phyloP scores from a whole-genome alignment of 2,888 invertebrate genomes.

The Nomada fabriciana region DNA sequence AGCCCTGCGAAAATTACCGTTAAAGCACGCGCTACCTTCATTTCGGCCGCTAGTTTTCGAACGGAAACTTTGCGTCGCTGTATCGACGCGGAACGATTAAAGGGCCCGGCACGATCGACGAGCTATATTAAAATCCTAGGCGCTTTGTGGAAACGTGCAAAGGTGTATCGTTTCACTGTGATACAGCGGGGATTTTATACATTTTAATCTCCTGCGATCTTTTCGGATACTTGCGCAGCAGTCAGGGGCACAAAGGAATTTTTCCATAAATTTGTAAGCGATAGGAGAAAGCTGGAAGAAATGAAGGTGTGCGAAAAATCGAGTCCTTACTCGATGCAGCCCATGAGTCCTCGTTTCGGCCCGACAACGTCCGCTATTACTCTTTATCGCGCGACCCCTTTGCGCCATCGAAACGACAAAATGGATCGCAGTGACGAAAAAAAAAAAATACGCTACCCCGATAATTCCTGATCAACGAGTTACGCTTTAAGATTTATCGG shows the following conservation, averaged over 20 bases:
- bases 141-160: slow-evolving; percentile 3
- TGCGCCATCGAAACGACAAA: background rate
- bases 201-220: background rate
- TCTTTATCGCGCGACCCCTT: slow-evolving; percentile 26
- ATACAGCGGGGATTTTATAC: background rate
- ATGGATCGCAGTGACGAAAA: background rate
- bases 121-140: slow-evolving; percentile 39
- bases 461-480: slow-evolving; percentile 53
- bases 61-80: slow-evolving; percentile 2
- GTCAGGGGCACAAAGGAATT: slow-evolving; percentile 16
- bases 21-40: slow-evolving; percentile 1
- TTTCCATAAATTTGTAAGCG: slow-evolving; percentile 47
- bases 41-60: background rate
- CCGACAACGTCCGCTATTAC: slow-evolving; percentile 23
- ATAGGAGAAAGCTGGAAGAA: slow-evolving; percentile 8
- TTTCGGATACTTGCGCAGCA: slow-evolving; percentile 21
- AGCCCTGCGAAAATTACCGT: background rate
- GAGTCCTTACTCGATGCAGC: background rate
- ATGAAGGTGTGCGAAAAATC: slow-evolving; percentile 34
- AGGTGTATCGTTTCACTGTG: background rate
- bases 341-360: slow-evolving; percentile 6
- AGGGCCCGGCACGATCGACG: slow-evolving; percentile 5
- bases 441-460: background rate
- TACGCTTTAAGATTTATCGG: slow-evolving; percentile 46
- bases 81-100: background rate